Base-by-base conservation (phyloP, 2,797 vertebrate genomes). In the Leptoclinus maculatus region DNA sequence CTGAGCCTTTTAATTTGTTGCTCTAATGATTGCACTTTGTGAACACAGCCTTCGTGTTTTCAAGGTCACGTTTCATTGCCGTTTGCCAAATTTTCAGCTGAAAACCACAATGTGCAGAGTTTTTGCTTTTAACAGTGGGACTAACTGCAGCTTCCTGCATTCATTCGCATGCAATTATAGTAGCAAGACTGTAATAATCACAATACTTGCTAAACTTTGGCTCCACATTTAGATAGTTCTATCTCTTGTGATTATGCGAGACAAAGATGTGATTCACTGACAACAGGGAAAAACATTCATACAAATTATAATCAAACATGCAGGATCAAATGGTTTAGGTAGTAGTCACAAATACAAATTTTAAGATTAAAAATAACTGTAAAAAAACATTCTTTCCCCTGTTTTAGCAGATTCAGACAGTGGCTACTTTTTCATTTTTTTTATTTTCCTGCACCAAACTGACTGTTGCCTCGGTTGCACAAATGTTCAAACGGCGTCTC, bases 401-500 rank as follows among this genome's bases (percentile, higher is more conserved):
- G 1, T 23, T 59, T 60, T n/a, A 21, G 72, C 73, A 67, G 49
- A 36, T 74, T 69, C 39, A 32, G 25, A 64, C 53, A 17, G 53
- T 53, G 70, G 45, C 60, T 27, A 5, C 32, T 63, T 47, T 51
- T 39, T 8, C 3, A 3, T 5, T 7, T 7, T 9, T 2, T 39
- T 32, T 32, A 32, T 32, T 32, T 59, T 57, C 71, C 27, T 43
- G 32, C 74, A 74, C 54, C 58, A 76, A 71, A 86, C 76, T 60
- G 69, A 71, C 83, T 74, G 75, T 82, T 87, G 69, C 78, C 82
- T 45, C 3, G n/a, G 71, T 80, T 86, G 74, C 85, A 85, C 66
- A 71, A 80, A 88, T 68, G 54, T 78, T 85, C 82, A 83, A 82
- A 83, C 85, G 43, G 67, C 59, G 60, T 83, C 81, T 78, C 67